Percentiles rank a stretch among this genome's conserved stretches.
These are phyloP conservation scores for Pterois miles DNA, from an alignment of 2,797 vertebrate genomes.

Conservation along the genomic window DNA sequence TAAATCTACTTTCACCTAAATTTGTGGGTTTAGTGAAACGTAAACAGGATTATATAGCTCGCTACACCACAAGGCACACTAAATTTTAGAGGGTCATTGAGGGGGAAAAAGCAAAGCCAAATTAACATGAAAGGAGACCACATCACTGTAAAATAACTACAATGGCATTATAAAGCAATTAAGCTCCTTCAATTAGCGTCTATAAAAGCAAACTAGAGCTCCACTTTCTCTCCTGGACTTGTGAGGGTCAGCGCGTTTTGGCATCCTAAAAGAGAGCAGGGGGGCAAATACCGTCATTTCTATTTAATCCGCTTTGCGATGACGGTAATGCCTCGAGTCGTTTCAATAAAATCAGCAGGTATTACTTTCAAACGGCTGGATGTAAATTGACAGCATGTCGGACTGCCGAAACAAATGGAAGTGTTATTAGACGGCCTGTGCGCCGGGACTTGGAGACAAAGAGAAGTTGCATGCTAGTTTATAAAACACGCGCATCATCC, in stretches of 20 bases:
- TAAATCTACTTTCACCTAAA: slow-evolving; percentile 31
- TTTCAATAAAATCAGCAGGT: slow-evolving; percentile 77
- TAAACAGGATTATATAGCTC: slow-evolving; percentile 27
- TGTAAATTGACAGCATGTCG: slow-evolving; percentile 64
- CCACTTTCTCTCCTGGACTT: slow-evolving; percentile 67
- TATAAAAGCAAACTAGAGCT: slow-evolving; percentile 78
- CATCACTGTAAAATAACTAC: slow-evolving; percentile 76
- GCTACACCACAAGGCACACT: slow-evolving; percentile 25
- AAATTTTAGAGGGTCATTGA: slow-evolving; percentile 44
- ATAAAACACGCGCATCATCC: too few relatives aligned
- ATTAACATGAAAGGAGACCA: slow-evolving; percentile 76
- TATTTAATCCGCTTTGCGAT: slow-evolving; percentile 71
- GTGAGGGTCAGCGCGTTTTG: slow-evolving; percentile 74
- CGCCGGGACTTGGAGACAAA: slow-evolving; percentile 26
- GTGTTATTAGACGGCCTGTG: slow-evolving; percentile 27
- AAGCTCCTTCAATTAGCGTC: slow-evolving; percentile 85
- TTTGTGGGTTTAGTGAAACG: slow-evolving; percentile 28
- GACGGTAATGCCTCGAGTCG: slow-evolving; percentile 69
- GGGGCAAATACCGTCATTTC: slow-evolving; percentile 72
- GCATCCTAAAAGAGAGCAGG: slow-evolving; percentile 61
- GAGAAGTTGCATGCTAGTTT: not conserved
- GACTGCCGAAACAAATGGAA: slow-evolving; percentile 45
- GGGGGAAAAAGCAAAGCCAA: slow-evolving; percentile 75
- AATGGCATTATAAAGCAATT: slow-evolving; percentile 85
- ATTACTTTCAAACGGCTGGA: slow-evolving; percentile 68